Conservation (phyloP, 2,113 vertebrate genomes). For the Columba janthina region DNA sequence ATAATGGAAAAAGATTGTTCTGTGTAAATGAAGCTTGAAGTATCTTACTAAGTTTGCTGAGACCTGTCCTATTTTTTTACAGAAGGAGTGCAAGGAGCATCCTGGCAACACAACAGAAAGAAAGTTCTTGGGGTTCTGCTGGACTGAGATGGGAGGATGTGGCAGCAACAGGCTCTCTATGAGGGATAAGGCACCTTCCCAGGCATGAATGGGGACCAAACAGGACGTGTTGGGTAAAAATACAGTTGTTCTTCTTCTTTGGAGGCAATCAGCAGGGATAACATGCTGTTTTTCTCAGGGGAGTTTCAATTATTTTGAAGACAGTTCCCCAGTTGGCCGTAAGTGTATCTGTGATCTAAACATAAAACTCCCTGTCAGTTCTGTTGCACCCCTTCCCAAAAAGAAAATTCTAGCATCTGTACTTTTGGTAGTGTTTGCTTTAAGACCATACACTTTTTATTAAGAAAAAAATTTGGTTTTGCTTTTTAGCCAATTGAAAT, state of each 20-base stretch:
- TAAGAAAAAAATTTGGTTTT: neutral
- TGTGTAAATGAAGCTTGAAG: neutral
- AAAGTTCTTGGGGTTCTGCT: neutral
- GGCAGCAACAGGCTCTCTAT: fast-evolving
- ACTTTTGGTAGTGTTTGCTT: neutral
- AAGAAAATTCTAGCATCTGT: neutral
- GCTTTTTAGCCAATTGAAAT: neutral
- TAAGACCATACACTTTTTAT: neutral
- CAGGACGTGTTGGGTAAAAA: fast-evolving
- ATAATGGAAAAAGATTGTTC: neutral
- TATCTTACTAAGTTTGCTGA: neutral
- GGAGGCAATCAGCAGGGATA: neutral
- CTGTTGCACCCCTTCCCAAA: neutral
- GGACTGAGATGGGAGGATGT: neutral
- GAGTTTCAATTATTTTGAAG: neutral
- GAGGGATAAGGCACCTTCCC: neutral
- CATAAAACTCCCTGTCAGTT: neutral
- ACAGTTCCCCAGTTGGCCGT: neutral
- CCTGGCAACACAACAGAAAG: neutral
- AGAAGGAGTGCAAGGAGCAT: neutral
- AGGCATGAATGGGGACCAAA: neutral
- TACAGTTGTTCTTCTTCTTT: neutral
- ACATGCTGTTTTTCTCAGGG: neutral
- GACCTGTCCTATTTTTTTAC: neutral
- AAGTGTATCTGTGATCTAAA: neutral